These are phyloP conservation scores for Oscheius sp. DNA, from an alignment of 2,888 invertebrate genomes.

Conservation along the genomic window DNA sequence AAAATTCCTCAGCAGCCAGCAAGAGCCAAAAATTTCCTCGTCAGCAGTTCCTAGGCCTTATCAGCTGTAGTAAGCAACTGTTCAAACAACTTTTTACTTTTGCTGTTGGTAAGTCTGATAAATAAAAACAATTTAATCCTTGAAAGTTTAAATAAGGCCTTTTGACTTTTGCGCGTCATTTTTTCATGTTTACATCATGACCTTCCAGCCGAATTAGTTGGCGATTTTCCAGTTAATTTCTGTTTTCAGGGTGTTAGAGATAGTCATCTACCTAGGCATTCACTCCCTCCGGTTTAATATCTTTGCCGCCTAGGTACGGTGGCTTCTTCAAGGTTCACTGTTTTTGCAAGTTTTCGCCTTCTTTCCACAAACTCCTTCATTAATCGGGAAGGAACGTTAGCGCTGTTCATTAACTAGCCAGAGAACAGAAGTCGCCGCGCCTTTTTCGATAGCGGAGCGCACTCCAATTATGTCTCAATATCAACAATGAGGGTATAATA, in stretches of 20 bases:
- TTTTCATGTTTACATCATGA: conserved; percentile 16
- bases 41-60: neutral
- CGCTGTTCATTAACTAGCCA: neutral
- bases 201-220: conserved; percentile 2
- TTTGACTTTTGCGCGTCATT: conserved; percentile 1
- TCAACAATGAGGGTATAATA: neutral
- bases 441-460: neutral
- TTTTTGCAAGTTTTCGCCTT: too few relatives aligned
- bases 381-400: neutral
- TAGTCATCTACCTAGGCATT: neutral
- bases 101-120: too few relatives aligned
- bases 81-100: neutral
- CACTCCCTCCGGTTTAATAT: neutral
- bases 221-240: conserved; percentile 3
- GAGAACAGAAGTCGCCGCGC: neutral
- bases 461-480: conserved; percentile 2
- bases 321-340: too few relatives aligned
- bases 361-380: neutral
- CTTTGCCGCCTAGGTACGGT: neutral
- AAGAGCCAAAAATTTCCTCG: neutral
- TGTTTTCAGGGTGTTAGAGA: conserved; percentile 9
- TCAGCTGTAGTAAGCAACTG: neutral
- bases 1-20: neutral
- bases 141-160: neutral
- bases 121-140: too few relatives aligned